Conservation (phyloP, 2,113 vertebrate genomes). For the Ellobius talpinus region DNA sequence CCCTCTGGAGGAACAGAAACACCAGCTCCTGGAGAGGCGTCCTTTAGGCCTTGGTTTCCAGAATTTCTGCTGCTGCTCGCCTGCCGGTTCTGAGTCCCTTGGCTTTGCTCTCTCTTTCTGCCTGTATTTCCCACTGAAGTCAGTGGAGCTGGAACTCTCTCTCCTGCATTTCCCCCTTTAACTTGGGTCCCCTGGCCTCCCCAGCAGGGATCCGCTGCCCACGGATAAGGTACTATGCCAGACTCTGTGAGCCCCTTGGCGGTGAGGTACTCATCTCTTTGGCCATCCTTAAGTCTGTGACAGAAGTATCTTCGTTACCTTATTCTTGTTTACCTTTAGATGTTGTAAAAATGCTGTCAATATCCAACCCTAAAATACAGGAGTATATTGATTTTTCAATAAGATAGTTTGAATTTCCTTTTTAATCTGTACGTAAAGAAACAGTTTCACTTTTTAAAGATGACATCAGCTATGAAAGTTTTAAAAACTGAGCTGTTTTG, state of each 20-base stretch:
- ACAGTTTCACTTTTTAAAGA: slow-evolving; percentile 43
- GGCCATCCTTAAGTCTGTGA: neutral
- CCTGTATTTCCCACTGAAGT: neutral
- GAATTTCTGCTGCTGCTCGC: neutral
- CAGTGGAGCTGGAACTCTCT: slow-evolving; percentile 16
- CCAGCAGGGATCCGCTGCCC: neutral
- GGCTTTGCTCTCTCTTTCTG: neutral
- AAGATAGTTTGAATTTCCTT: neutral
- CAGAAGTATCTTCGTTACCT: neutral
- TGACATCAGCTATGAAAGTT: slow-evolving; percentile 1
- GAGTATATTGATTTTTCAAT: slow-evolving; percentile 5
- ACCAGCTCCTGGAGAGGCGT: neutral
- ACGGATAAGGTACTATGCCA: neutral
- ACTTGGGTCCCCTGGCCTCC: neutral
- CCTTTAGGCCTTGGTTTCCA: neutral
- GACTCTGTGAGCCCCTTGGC: neutral
- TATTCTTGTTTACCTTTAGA: neutral
- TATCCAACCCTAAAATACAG: slow-evolving; percentile 44
- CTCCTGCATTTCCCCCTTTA: neutral
- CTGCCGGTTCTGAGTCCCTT: neutral
- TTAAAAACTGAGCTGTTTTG: slow-evolving; percentile 20
- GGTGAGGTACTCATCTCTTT: neutral
- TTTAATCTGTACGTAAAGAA: neutral
- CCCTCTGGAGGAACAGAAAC: slow-evolving; percentile 1
- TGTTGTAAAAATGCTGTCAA: slow-evolving; percentile 53